These are phyloP conservation scores for Aix galericulata DNA, from an alignment of 2,113 vertebrate genomes.

Conservation along the genomic window DNA sequence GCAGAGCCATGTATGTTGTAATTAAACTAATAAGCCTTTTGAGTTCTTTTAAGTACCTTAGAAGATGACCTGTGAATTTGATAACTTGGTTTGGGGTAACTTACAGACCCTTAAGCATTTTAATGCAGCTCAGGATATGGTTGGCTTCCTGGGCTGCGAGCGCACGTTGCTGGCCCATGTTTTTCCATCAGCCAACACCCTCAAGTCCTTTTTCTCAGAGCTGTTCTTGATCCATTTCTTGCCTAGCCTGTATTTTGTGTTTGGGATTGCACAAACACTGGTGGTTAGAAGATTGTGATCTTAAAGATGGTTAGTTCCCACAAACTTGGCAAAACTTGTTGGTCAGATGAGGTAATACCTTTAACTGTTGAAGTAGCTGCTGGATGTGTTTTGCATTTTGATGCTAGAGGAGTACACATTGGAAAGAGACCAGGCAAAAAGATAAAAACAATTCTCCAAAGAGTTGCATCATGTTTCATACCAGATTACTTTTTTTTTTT, in stretches of 20 bases:
- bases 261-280: not conserved
- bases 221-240: not conserved
- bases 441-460: not conserved
- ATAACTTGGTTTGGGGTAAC: not conserved
- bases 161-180: too few relatives aligned
- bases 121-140: not conserved
- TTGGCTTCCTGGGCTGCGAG: not conserved
- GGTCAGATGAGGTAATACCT: not conserved
- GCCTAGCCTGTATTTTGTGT: not conserved
- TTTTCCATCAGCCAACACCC: not conserved
- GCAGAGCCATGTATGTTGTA: not conserved
- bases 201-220: not conserved
- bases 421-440: not conserved
- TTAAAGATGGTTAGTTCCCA: not conserved
- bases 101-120: not conserved
- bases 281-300: not conserved
- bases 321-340: not conserved
- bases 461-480: not conserved
- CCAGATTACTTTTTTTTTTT: not conserved
- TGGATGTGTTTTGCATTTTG: not conserved
- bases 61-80: not conserved
- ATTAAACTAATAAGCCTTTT: too few relatives aligned
- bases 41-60: too few relatives aligned
- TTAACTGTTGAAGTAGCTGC: not conserved
- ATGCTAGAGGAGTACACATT: not conserved